Evolutionary conservation across 2,888 invertebrate genomes (phyloP), one percentile per base, ranked within the genome.

Genomic region (Athalia rosae): DNA sequence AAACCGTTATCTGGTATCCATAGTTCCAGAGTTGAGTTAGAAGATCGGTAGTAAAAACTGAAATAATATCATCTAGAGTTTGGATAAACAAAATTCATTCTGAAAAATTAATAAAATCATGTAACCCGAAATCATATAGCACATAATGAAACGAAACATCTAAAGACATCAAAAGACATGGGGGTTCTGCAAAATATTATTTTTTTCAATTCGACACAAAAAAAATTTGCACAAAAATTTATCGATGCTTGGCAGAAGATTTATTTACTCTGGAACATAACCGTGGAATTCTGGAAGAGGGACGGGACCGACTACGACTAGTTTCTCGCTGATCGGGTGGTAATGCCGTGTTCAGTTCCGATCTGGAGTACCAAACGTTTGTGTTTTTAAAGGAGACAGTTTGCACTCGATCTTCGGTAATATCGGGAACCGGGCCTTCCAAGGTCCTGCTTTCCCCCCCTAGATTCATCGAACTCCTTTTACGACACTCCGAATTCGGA

Each of bases 281-380:
- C 43, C 81, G 78, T 11, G 81, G 80, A 77, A 81, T 81, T n/a
- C 73, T 78, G 7, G 81, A 79, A 73, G 73, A 15, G 9, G 67
- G 15, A 5, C 67, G 59, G 28, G 11, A 61, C 41, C 61, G 56
- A 13, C 41, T 71, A 13, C 28, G 28, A 28, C 13, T 45, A 58
- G 28, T 58, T 13, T 45, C 43, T 28, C 71, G 4, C n/a, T n/a
- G 71, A 58, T 45, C 58, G 9, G 71, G 58, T 71, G 71, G 58
- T 71, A 71, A 43, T 4, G 58, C 64, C 3, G 45, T 71, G 58
- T 81, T 78, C 7, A 80, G 77, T 61, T 80, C 79, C 7, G 82
- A 82, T 61, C 71, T 79, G 13, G 80, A 80, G 61, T 77, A 76
- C 79, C 80, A 79, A 67, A 79, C 77, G 41, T 67, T 78, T 9